Percentiles rank a stretch among this genome's conserved stretches.
Conservation (phyloP, 2,113 vertebrate species). For the Dromaius novaehollandiae region DNA sequence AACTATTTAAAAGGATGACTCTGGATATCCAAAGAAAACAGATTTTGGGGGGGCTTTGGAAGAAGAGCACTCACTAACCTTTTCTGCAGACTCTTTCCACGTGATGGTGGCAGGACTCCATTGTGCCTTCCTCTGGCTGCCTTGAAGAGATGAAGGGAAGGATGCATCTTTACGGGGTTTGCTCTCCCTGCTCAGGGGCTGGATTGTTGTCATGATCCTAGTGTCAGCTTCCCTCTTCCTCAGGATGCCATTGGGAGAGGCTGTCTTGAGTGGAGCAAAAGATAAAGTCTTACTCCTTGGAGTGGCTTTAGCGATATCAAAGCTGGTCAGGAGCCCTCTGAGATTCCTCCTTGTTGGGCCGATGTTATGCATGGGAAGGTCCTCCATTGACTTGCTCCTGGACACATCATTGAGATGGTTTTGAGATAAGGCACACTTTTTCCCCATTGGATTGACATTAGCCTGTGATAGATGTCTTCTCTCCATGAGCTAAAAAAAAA, state of each 20-base stretch:
- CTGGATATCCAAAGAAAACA: not conserved
- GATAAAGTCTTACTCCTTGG: not conserved
- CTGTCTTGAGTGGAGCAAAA: not conserved
- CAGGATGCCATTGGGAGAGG: not conserved
- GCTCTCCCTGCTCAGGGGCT: not conserved
- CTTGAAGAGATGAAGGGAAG: conserved; percentile 6
- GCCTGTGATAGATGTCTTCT: not conserved
- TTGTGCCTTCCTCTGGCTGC: not conserved
- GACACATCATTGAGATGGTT: not conserved
- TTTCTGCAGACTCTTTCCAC: not conserved
- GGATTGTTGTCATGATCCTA: not conserved
- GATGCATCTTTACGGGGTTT: not conserved
- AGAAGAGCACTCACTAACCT: conserved; percentile 33
- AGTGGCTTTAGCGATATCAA: not conserved
- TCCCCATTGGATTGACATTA: not conserved
- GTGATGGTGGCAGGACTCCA: not conserved
- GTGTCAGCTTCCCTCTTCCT: not conserved
- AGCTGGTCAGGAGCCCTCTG: not conserved
- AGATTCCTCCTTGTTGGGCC: not conserved
- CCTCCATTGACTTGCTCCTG: conserved; percentile 73
- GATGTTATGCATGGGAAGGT: conserved; percentile 21
- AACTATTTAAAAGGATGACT: not conserved
- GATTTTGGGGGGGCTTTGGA: not conserved
- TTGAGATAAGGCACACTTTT: not conserved
- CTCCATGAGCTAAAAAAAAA: not conserved